These are phyloP conservation scores for Calcarius lapponicus DNA, from an alignment of 2,797 vertebrate species.

Conservation along the genomic window DNA sequence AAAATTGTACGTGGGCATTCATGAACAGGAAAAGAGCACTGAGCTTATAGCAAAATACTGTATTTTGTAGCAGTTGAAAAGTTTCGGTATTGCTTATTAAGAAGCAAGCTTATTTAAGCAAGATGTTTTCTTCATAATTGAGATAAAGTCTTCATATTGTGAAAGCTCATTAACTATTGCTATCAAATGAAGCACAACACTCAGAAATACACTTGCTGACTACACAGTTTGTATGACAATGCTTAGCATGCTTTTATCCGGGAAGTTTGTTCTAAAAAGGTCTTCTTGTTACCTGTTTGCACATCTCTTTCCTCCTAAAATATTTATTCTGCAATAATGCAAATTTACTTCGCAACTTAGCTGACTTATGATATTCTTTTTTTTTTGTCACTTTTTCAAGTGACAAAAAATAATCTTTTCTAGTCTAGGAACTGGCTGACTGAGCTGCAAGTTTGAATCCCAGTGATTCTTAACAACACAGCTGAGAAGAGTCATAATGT, in stretches of 20 bases:
- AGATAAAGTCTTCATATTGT: neutral
- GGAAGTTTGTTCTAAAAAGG: neutral
- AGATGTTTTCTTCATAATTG: neutral
- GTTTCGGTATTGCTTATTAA: neutral
- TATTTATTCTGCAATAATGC: conserved; percentile 38
- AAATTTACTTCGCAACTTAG: conserved; percentile 38
- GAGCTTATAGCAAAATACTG: neutral
- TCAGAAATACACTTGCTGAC: neutral
- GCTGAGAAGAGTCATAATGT: neutral
- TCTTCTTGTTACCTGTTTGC: neutral
- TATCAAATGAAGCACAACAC: neutral
- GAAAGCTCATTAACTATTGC: neutral
- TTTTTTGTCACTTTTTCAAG: neutral
- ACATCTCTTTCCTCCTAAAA: conserved; percentile 41
- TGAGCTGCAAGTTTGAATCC: neutral
- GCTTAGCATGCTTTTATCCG: neutral
- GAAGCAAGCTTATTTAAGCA: neutral
- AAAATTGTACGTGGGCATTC: neutral
- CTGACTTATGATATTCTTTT: neutral
- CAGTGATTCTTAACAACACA: conserved; percentile 12
- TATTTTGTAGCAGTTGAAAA: neutral
- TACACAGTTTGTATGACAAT: neutral
- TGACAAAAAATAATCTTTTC: neutral
- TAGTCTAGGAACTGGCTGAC: neutral
- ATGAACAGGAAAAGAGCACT: neutral